Evolutionary conservation across 2,797 vertebrate genomes (phyloP), one percentile per base, ranked within the genome.

Genomic region (Chelmon rostratus): DNA sequence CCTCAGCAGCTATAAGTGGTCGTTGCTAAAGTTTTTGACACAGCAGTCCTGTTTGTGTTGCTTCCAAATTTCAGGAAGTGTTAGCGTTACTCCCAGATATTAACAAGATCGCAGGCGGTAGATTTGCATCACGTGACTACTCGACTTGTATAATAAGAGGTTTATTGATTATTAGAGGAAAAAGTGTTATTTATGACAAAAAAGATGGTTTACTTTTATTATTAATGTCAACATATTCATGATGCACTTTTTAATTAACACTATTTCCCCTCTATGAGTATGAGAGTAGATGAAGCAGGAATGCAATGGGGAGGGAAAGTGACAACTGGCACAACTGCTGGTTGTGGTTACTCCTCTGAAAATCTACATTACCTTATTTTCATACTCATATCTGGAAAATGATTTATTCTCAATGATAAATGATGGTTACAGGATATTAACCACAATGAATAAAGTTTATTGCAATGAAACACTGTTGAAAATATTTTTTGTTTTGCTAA

Each of bases 191-290:
- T 96, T 95, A 96, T 95, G 90, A 83, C 63, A 81, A 92, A 91
- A 86, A 82, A 81, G 53, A 92, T 84, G 77, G 76, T 93, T 95
- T 94, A 94, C 89, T 92, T 94, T 93, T 91, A 92, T 91, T 89
- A 86, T 94, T 87, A 84, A 91, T 90, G 86, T 90, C 88, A 88
- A 83, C 90, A 88, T 95, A 88, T 94, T 88, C 89, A 91, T 92
- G 88, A 94, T 91, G 95, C 94, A 96, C 95, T 95, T 96, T 96
- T 95, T 90, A 81, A 92, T 90, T 82, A 79, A 88, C 86, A 82
- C 84, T 79, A 85, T 86, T 86, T 88, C 83, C 90, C 86, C 85
- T 78, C 44, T 84, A 9, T 85, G 83, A 86, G 92, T 87, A 66
- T 89, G 91, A 76, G 76, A 85, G 77, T 79, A 83, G 58, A 78